Percentiles rank a stretch among this genome's conserved stretches.
Evolutionary conservation across 1,140 invertebrate genomes (phyloP).

Genomic region (Lordiphosa mommai): DNA sequence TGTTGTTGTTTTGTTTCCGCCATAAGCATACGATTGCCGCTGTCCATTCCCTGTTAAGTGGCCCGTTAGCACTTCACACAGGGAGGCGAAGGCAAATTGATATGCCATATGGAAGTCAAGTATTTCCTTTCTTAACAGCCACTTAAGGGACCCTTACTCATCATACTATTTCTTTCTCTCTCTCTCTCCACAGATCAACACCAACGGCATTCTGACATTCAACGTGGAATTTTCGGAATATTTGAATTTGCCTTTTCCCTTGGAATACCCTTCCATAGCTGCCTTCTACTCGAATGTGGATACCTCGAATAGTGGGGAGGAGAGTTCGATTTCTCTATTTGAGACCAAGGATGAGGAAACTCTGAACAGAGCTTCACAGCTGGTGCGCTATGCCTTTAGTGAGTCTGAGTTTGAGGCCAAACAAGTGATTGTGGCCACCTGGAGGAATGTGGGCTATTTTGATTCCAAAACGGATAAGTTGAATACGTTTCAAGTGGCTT

Average conservation of each 20-base stretch:
- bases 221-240: conserved; percentile 90
- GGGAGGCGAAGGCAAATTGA: too few relatives aligned
- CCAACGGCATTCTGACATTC: conserved; percentile 95
- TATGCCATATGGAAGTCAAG: conserved; percentile 48
- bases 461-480: conserved; percentile 80
- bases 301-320: conserved; percentile 81
- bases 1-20: conserved; percentile 73
- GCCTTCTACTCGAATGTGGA: conserved; percentile 96
- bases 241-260: conserved; percentile 92
- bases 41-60: conserved; percentile 47
- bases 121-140: conserved; percentile 10
- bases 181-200: conserved; percentile 87
- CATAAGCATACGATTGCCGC: conserved; percentile 17
- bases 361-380: conserved; percentile 84
- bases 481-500: conserved; percentile 83
- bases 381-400: conserved; percentile 86
- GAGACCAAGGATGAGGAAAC: conserved; percentile 85
- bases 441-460: conserved; percentile 85
- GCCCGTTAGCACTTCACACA: conserved; percentile 57
- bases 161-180: neutral
- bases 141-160: conserved; percentile 23
- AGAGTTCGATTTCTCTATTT: conserved; percentile 88
- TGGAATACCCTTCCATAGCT: conserved; percentile 94
- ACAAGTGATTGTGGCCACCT: conserved; percentile 84
- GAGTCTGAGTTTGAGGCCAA: conserved; percentile 83